Base-by-base conservation (phyloP, 2,888 invertebrate genomes). In the Hydrotaea cyrtoneurina region DNA sequence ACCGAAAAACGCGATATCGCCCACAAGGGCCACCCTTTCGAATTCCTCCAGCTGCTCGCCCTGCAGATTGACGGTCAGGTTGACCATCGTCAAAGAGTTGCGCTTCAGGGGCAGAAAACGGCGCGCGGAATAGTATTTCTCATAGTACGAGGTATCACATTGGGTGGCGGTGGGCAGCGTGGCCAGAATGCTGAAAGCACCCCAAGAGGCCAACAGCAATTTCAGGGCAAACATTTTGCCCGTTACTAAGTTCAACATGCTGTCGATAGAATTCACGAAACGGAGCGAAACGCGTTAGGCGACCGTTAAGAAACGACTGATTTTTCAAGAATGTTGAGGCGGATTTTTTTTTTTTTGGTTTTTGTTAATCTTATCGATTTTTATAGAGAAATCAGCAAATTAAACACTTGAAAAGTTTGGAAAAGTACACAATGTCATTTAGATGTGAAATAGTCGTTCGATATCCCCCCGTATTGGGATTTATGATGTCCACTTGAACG, bases 1-100 rank as follows among this genome's bases (percentile, higher is more conserved):
- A 0, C 97, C 97, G 64, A 97, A 92, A 83, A 94, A 94, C 0
- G 92, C 90, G 82, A 94, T 94, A 90, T 94, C 95, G 46, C 97
- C 97, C 17, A 95, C 94, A 64, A 97, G 92, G 85, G 95, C 96
- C 0, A 96, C 94, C 59, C 93, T 93, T 91, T 97, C 96, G 72
- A 94, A 94, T 0, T 93, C 91, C 57, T 91, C 92, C 19, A 95
- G 89, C 0, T 73, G 55, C 4, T 88, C 86, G 39, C 93, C 89
- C 87, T 91, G 92, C 87, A 93, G 87, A 76, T 74, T 43, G 4
- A 78, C 17, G 0, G 78, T 87, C 7, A 91, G 89, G 64, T 89
- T 90, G 11, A 88, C 89, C 39, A 82, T 77, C 39, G 88, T 82
- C 75, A 88, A 80, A 0, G 88, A 84, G 19, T 89, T 87, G 1